phyloP scores from a whole-genome alignment of 2,888 invertebrate genomes.

The Tricholauxania praeusta region DNA sequence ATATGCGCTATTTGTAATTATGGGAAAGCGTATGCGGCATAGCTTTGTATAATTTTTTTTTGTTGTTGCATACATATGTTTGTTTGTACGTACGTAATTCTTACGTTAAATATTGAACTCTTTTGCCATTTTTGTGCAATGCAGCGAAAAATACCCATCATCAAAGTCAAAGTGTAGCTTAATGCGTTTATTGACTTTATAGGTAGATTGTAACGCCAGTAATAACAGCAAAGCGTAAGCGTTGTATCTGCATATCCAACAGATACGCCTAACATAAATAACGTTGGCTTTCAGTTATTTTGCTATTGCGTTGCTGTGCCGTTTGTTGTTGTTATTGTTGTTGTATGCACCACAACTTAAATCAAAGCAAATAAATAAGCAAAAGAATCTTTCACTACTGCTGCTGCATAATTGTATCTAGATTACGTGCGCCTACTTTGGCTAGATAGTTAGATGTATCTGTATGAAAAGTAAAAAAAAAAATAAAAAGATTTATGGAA shows the following conservation, averaged over 20 bases:
- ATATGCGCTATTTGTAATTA: slow-evolving; percentile 12
- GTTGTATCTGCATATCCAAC: neutral
- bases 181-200: slow-evolving; percentile 32
- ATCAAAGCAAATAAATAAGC: slow-evolving; percentile 8
- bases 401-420: slow-evolving; percentile 11
- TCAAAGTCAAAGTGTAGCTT: slow-evolving; percentile 22
- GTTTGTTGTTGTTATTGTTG: slow-evolving; percentile 11
- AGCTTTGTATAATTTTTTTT: neutral
- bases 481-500: too few relatives aligned
- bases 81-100: neutral
- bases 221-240: neutral
- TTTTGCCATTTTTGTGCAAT: neutral
- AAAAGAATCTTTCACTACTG: neutral
- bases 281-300: neutral
- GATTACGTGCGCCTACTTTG: slow-evolving; percentile 19
- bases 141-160: slow-evolving; percentile 5
- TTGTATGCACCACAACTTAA: neutral
- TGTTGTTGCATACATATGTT: too few relatives aligned
- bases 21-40: slow-evolving; percentile 9
- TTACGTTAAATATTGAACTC: neutral
- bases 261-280: slow-evolving; percentile 24
- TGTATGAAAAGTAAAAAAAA: too few relatives aligned
- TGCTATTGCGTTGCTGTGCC: slow-evolving; percentile 4
- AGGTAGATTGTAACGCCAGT: neutral
- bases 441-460: too few relatives aligned